A percentile compares a stretch with the other conserved stretches of the same genome.
These are phyloP conservation scores for Eutolmus rufibarbis DNA, from an alignment of 2,888 invertebrate genomes.

Conservation along the genomic window DNA sequence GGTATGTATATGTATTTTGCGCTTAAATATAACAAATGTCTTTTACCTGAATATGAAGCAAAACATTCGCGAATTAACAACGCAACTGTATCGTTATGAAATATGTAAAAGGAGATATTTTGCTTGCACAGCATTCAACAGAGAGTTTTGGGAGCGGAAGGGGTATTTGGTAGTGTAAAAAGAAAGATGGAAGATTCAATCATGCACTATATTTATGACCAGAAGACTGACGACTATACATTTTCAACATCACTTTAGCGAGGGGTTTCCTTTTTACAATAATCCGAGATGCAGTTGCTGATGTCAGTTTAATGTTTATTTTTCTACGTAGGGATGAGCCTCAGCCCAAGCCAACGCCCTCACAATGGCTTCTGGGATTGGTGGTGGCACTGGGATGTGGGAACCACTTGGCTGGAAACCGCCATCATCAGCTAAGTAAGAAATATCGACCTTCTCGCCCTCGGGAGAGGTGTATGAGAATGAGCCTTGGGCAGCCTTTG, in stretches of 20 bases:
- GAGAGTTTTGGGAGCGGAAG: too few relatives aligned
- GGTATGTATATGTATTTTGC: too few relatives aligned
- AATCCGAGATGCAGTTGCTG: neutral
- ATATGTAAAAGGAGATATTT: too few relatives aligned
- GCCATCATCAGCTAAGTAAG: slow-evolving; percentile 74
- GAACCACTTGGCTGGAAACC: slow-evolving; percentile 68
- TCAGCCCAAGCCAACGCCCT: neutral
- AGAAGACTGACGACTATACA: slow-evolving; percentile 9
- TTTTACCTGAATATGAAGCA: too few relatives aligned
- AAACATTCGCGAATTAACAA: too few relatives aligned
- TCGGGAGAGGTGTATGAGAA: slow-evolving; percentile 72
- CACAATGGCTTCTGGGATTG: neutral
- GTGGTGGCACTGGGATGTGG: neutral
- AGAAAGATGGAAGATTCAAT: neutral
- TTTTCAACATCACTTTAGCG: neutral
- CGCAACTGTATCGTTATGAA: too few relatives aligned
- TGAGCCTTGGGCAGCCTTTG: slow-evolving; percentile 62
- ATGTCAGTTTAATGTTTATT: slow-evolving; percentile 52
- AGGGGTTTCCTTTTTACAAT: neutral
- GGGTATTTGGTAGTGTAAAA: neutral
- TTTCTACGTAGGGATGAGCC: neutral
- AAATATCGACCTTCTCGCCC: slow-evolving; percentile 67
- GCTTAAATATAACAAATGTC: too few relatives aligned
- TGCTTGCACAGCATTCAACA: too few relatives aligned
- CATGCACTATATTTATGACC: slow-evolving; percentile 35